A percentile compares a stretch with the other conserved stretches of the same genome.
phyloP scores from a whole-genome alignment of 1,140 invertebrate genomes.

The Monochamus saltuarius region DNA sequence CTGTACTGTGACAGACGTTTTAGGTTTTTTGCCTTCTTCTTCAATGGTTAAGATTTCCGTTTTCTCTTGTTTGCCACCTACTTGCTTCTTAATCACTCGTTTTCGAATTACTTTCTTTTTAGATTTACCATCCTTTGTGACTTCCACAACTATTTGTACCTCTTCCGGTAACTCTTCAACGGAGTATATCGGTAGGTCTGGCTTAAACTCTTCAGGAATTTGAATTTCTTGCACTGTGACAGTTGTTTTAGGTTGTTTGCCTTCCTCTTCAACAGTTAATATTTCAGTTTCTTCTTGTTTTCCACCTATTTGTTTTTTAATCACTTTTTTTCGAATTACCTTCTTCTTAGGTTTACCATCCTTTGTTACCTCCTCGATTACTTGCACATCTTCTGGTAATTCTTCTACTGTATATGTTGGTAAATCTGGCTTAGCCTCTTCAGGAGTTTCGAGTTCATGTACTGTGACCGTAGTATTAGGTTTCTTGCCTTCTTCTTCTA shows the following conservation, averaged over 20 bases:
- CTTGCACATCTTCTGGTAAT: constrained; percentile 36
- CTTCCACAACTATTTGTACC: no score
- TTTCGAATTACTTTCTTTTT: no score
- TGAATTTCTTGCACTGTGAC: constrained; percentile 36
- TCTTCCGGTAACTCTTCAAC: no score
- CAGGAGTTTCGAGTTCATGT: constrained; percentile 34
- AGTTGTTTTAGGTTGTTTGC: constrained; percentile 33
- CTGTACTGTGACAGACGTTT: no score
- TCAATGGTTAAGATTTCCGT: no score
- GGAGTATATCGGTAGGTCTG: constrained; percentile 33
- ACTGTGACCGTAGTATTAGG: constrained; percentile 40
- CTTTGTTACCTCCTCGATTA: constrained; percentile 43
- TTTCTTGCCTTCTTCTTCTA: constrained; percentile 31
- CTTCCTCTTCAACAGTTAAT: constrained; percentile 36
- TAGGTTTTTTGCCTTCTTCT: no score
- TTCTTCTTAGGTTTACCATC: constrained; percentile 43
- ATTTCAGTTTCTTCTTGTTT: constrained; percentile 42
- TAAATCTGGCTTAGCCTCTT: constrained; percentile 24
- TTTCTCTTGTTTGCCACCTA: no score
- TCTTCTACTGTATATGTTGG: constrained; percentile 21
- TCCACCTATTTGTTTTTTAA: constrained; percentile 39
- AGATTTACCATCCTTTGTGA: no score
- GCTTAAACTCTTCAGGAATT: constrained; percentile 33
- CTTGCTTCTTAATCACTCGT: no score
- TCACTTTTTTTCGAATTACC: constrained; percentile 37